Base-by-base conservation (phyloP, 2,888 invertebrate genomes). In the Morinoia aosen region DNA sequence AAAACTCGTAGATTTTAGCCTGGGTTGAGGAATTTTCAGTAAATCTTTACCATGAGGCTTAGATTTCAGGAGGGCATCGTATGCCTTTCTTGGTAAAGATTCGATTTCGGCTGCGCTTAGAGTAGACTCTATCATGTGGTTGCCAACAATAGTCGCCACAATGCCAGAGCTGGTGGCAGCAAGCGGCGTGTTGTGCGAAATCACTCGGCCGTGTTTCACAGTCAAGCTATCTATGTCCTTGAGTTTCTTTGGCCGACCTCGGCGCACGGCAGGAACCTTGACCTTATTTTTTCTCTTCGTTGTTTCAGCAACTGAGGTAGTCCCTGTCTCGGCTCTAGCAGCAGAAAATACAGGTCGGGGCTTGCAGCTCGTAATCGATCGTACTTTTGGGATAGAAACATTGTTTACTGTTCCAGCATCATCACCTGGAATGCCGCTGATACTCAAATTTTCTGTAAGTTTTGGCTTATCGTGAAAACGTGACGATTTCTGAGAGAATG, bases 71-170 rank as follows among this genome's bases (percentile, higher is more conserved):
- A 76, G 8, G 25, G 33, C 76, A 25, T 76, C 76, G 33, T 76
- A 76, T 10, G 76, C 76, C 10, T 76, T 33, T 76, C 76, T 76
- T 10, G 76, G 76, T 12, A 25, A 56, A 48, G 58, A 93, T 58
- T 39, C 57, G 0, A 93, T n/a, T 10, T 93, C 57, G 39, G 93
- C 57, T 16, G 12, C 57, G 58, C 57, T 11, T 2, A n/a, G 16
- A 25, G 93, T n/a, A 93, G 93, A 57, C 33, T 93, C 93, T 5
- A 95, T 48, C 48, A 58, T 64, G 95, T 95, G 95, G 57, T 95
- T 64, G 57, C 95, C 95, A 40, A 95, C 61, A 95, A 95, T 64
- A 33, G 95, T 95, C 0, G 95, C 95, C 14, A 95, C 95, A 95
- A 95, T 64, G 48, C 95, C 95, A 61, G 95, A 64, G 48, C 61